Base-by-base conservation (phyloP, 2,888 invertebrate species). In the Rhyacophila evoluta region DNA sequence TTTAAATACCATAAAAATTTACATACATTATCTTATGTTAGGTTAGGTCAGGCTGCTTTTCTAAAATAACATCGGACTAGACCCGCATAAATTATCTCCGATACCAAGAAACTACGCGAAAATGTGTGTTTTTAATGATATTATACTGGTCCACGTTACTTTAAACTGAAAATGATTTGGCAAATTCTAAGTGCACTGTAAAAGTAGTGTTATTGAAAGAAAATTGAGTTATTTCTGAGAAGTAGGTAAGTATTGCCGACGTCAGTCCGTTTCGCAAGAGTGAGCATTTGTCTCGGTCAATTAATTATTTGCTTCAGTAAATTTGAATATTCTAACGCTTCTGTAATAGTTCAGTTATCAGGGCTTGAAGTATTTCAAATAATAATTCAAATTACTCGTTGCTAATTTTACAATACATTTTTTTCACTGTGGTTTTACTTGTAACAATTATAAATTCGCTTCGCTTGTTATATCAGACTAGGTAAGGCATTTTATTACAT, bases 251-350 rank as follows among this genome's bases (percentile, higher is more conserved):
- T 55, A 12, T 12, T 55, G 12, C 10, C 19, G 55, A 55, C 25
- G 6, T 55, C 55, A 10, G 19, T 55, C 19, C 55, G 25, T 55
- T 55, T 55, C 19, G 55, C 55, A 55, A 55, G 1, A 25, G 55
- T 55, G 19, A 55, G 55, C 55, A 25, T 55, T 55, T 55, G 19
- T 55, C 55, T 55, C 55, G 55, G 55, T 25, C 55, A 55, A 55
- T 41, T 41, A 41, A 41, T 55, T 55, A 55, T 55, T 55, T 55
- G 55, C 8, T 55, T 55, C 55, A 55, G 55, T 19, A 8, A 55
- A 55, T 55, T 55, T 55, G 55, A 55, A 55, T 55, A 55, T 55
- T 55, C 55, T 25, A 55, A 8, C 25, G 55, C 55, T 55, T 55
- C 10, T 55, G 25, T 55, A 55, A 55, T 55, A 8, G 0, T 25